Base-by-base conservation (phyloP, 2,797 vertebrate species). In the Hippocampus kuda region DNA sequence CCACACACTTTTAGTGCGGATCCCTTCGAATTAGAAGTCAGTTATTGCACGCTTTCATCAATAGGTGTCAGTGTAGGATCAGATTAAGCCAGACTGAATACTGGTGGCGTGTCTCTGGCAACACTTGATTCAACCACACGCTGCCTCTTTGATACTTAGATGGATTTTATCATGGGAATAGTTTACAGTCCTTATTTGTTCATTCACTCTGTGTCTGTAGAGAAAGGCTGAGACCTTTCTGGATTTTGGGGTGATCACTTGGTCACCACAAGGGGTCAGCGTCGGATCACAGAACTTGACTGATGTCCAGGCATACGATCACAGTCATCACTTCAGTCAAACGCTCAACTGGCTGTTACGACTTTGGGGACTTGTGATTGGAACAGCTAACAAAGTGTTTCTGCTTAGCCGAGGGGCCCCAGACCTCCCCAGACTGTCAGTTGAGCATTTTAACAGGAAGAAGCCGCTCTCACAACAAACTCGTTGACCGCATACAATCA, bases 401-500 rank as follows among this genome's bases (percentile, higher is more conserved):
- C 7, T 34, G 27, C 11, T 8, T 22, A 51, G 49, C 20, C 11
- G 15, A 60, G 5, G 27, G 30, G 18, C 49, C 18, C 3, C 27
- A 38, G 59, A 61, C 59, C 59, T 34, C 59, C 59, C 59, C 20
- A 16, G 30, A 38, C 59, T 38, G 15, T 30, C 48, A n/a, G 7
- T 34, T 16, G 11, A 30, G 49, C 20, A 38, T 59, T 68, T 60
- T 48, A 44, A 46, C 53, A n/a, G 53, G 24, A 48, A 65, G 44
- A 27, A n/a, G 42, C 44, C 26, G 8, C 42, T 65, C 44, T 48
- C 44, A 38, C 24, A 65, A 57, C 62, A 70, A 66, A 75, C 72
- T 61, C 75, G 1, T 15, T 62, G 66, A 80, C 61, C 72, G 44
- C 34, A 0, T 15, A 66, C 63, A 68, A 68, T 65, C 67, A 65